phyloP scores from a whole-genome alignment of 1,140 invertebrate species.

The Elysia chlorotica region DNA sequence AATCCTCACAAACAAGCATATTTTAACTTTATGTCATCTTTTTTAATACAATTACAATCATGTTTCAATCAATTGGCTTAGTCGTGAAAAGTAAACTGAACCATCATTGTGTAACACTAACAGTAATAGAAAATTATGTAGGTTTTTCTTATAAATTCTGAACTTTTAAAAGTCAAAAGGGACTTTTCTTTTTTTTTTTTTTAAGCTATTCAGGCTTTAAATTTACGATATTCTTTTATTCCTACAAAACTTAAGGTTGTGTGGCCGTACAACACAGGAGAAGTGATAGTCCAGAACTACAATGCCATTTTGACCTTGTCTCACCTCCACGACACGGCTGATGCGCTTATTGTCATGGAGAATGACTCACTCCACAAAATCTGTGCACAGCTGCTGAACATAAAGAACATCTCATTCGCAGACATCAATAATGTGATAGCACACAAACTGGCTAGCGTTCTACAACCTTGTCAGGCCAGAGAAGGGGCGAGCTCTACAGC shows the following conservation, averaged over 20 bases:
- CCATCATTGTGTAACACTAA: too few relatives aligned
- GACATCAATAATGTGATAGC: constrained; percentile 61
- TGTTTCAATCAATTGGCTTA: too few relatives aligned
- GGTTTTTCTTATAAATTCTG: too few relatives aligned
- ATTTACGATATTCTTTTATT: too few relatives aligned
- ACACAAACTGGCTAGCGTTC: constrained; percentile 55
- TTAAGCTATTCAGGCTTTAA: too few relatives aligned
- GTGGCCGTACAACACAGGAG: constrained; percentile 62
- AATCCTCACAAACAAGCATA: too few relatives aligned
- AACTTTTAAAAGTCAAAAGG: too few relatives aligned
- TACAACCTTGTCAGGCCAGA: constrained; percentile 47
- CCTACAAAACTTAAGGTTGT: constrained; percentile 60
- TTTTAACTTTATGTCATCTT: too few relatives aligned
- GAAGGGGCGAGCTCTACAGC: background rate
- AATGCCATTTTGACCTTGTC: constrained; percentile 62
- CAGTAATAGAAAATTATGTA: too few relatives aligned
- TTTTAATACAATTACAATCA: too few relatives aligned
- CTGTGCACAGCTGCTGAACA: constrained; percentile 52
- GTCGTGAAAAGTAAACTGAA: too few relatives aligned
- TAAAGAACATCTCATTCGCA: constrained; percentile 59
- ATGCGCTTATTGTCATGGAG: constrained; percentile 61
- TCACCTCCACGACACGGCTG: constrained; percentile 58
- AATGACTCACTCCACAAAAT: constrained; percentile 62
- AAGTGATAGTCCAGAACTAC: constrained; percentile 65
- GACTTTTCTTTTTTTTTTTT: too few relatives aligned